Base-by-base conservation (phyloP, 2,888 invertebrate genomes). In the Lasius platythorax region DNA sequence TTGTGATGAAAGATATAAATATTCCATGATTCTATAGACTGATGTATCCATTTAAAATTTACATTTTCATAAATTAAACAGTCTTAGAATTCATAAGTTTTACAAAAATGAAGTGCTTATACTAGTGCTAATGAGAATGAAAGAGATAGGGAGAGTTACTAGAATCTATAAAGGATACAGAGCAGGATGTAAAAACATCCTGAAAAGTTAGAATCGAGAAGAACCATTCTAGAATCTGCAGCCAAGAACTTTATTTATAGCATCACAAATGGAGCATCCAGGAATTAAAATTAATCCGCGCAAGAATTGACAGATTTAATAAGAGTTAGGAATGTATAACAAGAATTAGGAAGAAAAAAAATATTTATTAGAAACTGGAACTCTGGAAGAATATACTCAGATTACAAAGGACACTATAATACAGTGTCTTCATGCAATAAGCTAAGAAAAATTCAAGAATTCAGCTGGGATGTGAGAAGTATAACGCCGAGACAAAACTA, bases 181-280 rank as follows among this genome's bases (percentile, higher is more conserved):
- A 53, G n/a, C 2, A 53, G 8, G 8, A n/a, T 53, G 18, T 53
- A n/a, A 53, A n/a, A 53, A 53, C 8, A n/a, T n/a, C 8, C n/a
- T 53, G 8, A n/a, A 53, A 53, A n/a, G 8, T 53, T 53, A n/a
- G 8, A 8, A 53, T 53, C n/a, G 1, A 53, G n/a, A 33, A 37
- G 23, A 23, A 23, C 23, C 23, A 23, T 23, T 23, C 23, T 23
- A 23, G 23, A 23, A 23, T 23, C 23, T 23, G 23, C 23, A 23
- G 23, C 23, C 23, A 23, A 23, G 0, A 23, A 23, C 23, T 0
- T 23, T 23, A 23, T 23, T 23, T 23, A 46, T 40, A 43, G 43
- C 6, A 18, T 70, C 12, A 50, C 8, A 70, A 70, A 33, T 72
- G n/a, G 33, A 72, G 53, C 56, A 56, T 56, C 33, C 15, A 53